These are phyloP conservation scores for Amphimedon queenslandica DNA, from an alignment of 37 sponge, comb jelly and placozoan species.

Conservation along the genomic window DNA sequence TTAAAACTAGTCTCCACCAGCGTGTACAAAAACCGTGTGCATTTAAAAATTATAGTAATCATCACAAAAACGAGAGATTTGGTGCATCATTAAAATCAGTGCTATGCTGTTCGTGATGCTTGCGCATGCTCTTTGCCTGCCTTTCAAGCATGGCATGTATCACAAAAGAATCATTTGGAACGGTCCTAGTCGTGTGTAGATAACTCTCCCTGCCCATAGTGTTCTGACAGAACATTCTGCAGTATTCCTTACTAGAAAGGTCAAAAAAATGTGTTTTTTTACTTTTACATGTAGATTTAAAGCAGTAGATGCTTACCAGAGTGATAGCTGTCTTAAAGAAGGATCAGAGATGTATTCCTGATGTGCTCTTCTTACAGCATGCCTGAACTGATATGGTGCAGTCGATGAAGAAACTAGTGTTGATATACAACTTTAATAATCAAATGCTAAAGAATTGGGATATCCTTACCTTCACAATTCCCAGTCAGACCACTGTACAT, in stretches of 20 bases:
- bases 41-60: too few species aligned
- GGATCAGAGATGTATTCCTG: constrained; percentile 58
- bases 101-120: too few species aligned
- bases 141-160: constrained; percentile 20
- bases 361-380: constrained; percentile 56
- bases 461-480: constrained; percentile 45
- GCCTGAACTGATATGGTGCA: constrained; percentile 43
- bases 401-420: constrained; percentile 5
- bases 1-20: too few species aligned
- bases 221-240: constrained; percentile 11
- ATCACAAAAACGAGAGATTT: too few species aligned
- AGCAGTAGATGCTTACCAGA: constrained; percentile 26
- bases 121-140: constrained; percentile 14
- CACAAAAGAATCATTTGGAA: constrained; percentile 6
- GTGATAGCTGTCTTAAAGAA: constrained; percentile 33
- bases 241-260: constrained; percentile 33
- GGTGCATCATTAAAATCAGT: too few species aligned
- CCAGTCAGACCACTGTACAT: constrained; percentile 15
- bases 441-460: neutral
- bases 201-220: constrained; percentile 41
- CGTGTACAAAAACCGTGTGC: too few species aligned
- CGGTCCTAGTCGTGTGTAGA: constrained; percentile 11
- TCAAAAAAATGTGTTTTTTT: too few species aligned
- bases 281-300: neutral
- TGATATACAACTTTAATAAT: neutral